Evolutionary conservation across 2,797 vertebrate genomes (phyloP).

Genomic region (Coregonus suidteri): DNA sequence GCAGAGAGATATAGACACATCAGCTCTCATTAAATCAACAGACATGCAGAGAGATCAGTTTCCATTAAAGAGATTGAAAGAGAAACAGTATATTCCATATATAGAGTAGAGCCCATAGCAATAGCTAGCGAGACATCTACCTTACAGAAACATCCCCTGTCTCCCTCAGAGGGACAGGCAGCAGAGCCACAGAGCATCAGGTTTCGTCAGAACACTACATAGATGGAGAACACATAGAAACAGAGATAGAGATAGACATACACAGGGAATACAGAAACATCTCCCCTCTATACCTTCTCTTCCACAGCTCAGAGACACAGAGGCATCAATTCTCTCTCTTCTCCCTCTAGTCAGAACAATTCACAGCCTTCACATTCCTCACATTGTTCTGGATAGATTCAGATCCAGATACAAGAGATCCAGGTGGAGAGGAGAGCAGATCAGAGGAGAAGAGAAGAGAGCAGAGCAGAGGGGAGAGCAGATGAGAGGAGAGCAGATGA

Average conservation of each 20-base stretch:
- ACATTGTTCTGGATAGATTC: slow-evolving; percentile 17
- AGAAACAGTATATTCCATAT: not conserved
- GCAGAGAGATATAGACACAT: not conserved
- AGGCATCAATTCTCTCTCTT: not conserved
- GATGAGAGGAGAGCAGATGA: too few relatives aligned
- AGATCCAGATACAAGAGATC: not conserved
- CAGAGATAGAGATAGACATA: too few relatives aligned
- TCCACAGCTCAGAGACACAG: not conserved
- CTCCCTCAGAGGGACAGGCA: not conserved
- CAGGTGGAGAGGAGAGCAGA: not conserved
- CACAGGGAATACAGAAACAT: too few relatives aligned
- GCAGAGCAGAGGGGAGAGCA: not conserved
- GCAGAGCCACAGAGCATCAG: not conserved
- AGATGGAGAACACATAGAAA: not conserved
- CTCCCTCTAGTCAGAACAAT: not conserved
- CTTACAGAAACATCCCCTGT: not conserved
- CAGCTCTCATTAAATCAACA: not conserved
- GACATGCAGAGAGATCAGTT: not conserved
- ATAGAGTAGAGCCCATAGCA: not conserved
- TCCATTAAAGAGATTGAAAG: not conserved
- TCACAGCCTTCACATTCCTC: slow-evolving; percentile 10
- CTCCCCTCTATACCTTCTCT: too few relatives aligned
- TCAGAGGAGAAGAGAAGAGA: not conserved
- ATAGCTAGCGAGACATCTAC: not conserved
- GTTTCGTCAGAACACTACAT: not conserved